Evolutionary conservation across 1,140 invertebrate genomes (phyloP).

Genomic region (Manduca sexta): DNA sequence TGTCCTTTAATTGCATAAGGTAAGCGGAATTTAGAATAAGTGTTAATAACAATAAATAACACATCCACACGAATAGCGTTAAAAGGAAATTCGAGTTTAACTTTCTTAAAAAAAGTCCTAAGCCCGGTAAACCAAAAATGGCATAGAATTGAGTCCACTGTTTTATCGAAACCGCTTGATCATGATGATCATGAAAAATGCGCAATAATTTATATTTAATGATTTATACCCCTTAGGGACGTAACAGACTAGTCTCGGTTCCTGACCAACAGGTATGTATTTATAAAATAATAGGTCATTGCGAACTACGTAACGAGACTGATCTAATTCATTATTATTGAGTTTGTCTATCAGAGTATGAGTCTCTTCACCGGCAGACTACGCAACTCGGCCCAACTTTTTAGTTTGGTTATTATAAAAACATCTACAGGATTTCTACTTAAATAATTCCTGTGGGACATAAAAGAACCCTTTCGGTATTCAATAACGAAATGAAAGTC

Average conservation of each 20-base stretch:
- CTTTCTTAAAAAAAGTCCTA: too few species aligned
- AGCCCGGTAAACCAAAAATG: too few species aligned
- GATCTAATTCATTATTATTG: constrained; percentile 1
- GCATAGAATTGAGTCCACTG: constrained; percentile 11
- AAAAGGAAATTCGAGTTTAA: too few species aligned
- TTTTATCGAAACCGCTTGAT: constrained; percentile 25
- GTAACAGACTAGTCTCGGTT: constrained; percentile 8
- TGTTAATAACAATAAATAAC: too few species aligned
- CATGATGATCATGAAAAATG: constrained; percentile 30
- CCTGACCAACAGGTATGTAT: constrained; percentile 1
- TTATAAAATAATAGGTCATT: constrained; percentile 12
- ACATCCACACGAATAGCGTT: too few species aligned
- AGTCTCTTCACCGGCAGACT: constrained; percentile 11
- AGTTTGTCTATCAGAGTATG: constrained; percentile 3
- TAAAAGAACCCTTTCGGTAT: constrained; percentile 34
- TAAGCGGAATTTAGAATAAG: too few species aligned
- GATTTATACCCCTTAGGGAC: constrained; percentile 10
- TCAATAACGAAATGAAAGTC: constrained; percentile 44
- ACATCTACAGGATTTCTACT: constrained; percentile 24
- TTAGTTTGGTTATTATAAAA: not conserved
- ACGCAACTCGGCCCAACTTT: constrained; percentile 12
- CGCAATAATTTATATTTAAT: constrained; percentile 19
- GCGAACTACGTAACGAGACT: not conserved
- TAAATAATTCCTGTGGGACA: constrained; percentile 32
- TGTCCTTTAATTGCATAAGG: too few species aligned